These are phyloP conservation scores for Mythimna loreyi DNA, from an alignment of 2,888 invertebrate genomes.

Conservation along the genomic window DNA sequence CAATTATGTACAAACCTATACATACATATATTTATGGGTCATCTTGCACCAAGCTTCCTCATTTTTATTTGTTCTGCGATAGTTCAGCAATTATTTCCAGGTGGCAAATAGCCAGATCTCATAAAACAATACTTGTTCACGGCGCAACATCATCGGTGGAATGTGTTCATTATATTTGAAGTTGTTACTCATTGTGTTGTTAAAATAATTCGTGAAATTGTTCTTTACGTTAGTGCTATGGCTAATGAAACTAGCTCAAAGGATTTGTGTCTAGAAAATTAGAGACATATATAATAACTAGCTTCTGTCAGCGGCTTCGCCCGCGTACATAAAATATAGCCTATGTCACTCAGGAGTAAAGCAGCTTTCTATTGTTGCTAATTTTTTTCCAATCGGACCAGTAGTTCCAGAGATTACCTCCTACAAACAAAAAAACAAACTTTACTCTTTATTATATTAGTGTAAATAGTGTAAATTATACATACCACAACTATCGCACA, in stretches of 20 bases:
- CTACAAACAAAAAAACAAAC: too few relatives aligned
- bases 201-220: slow-evolving; percentile 35
- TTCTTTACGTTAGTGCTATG: slow-evolving; percentile 2
- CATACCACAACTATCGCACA: too few relatives aligned
- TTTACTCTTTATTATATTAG: too few relatives aligned
- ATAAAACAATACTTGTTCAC: slow-evolving; percentile 28
- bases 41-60: slow-evolving; percentile 7
- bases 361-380: too few relatives aligned
- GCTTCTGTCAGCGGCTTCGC: too few relatives aligned
- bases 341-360: too few relatives aligned
- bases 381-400: too few relatives aligned
- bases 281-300: neutral
- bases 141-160: slow-evolving; percentile 12
- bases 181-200: slow-evolving; percentile 26
- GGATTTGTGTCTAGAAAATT: neutral
- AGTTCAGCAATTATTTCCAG: slow-evolving; percentile 9
- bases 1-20: too few relatives aligned
- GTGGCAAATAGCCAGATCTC: slow-evolving; percentile 37
- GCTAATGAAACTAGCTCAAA: slow-evolving; percentile 15
- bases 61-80: slow-evolving; percentile 10
- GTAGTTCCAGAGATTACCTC: too few relatives aligned
- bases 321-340: too few relatives aligned
- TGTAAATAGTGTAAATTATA: too few relatives aligned
- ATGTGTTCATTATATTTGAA: slow-evolving; percentile 23
- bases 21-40: too few relatives aligned